phyloP scores from a whole-genome alignment of 2,113 vertebrate genomes.

The Ammospiza caudacuta region DNA sequence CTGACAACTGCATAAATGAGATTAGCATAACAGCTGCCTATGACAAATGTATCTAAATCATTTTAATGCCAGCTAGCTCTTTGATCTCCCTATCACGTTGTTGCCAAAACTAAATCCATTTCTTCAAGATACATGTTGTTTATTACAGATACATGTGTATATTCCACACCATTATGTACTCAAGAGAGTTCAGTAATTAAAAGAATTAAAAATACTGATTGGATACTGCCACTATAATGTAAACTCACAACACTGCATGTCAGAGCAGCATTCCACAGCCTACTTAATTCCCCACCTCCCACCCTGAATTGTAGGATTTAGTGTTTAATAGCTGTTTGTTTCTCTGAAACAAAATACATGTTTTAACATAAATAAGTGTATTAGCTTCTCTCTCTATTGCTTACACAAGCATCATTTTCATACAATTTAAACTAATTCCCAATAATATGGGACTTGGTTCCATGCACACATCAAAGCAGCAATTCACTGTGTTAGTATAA shows the following conservation, averaged over 20 bases:
- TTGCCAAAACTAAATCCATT: slow-evolving; percentile 79
- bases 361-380: slow-evolving; percentile 72
- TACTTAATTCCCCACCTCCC: slow-evolving; percentile 25
- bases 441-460: slow-evolving; percentile 51
- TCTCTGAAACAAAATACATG: slow-evolving; percentile 66
- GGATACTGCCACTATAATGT: slow-evolving; percentile 28
- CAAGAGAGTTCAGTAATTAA: slow-evolving; percentile 73
- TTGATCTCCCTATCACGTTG: slow-evolving; percentile 83
- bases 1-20: slow-evolving; percentile 89
- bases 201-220: slow-evolving; percentile 69
- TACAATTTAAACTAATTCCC: slow-evolving; percentile 68
- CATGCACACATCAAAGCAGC: slow-evolving; percentile 37
- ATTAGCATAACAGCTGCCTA: slow-evolving; percentile 95
- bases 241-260: slow-evolving; percentile 52
- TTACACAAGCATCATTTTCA: slow-evolving; percentile 68
- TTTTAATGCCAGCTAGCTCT: slow-evolving; percentile 78
- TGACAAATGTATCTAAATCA: slow-evolving; percentile 95
- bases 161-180: slow-evolving; percentile 55
- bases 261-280: slow-evolving; percentile 41
- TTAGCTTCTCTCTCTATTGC: slow-evolving; percentile 51
- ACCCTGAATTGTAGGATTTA: slow-evolving; percentile 5
- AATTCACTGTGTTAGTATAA: slow-evolving; percentile 39
- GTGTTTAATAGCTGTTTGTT: slow-evolving; percentile 2
- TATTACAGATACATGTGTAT: slow-evolving; percentile 76
- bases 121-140: slow-evolving; percentile 76